Percentiles rank a stretch among this genome's conserved stretches.
Conservation (phyloP, 2,797 vertebrate genomes). For the Hippopotamyrus pictus region DNA sequence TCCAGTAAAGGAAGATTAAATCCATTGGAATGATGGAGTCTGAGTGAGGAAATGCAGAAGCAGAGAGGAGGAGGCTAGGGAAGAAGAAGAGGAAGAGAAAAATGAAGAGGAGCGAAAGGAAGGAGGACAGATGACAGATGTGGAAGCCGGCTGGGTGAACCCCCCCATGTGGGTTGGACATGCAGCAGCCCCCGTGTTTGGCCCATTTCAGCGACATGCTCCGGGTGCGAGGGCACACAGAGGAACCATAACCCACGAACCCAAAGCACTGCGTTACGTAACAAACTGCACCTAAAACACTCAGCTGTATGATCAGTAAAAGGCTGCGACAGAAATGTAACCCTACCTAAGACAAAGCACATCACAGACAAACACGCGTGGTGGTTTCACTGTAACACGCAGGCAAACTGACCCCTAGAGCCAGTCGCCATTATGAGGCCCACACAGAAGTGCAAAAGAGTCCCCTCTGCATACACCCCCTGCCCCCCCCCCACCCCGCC, state of each 20-base stretch:
- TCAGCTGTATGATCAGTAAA: background rate
- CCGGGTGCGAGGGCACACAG: background rate
- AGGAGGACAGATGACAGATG: background rate
- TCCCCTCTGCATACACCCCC: background rate
- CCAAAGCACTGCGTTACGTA: background rate
- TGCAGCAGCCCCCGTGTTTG: background rate
- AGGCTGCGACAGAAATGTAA: background rate
- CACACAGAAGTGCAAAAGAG: background rate
- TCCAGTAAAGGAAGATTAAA: background rate
- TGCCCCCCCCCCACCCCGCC: too few relatives aligned
- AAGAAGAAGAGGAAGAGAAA: conserved; percentile 20
- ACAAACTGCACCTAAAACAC: background rate
- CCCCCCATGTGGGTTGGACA: background rate
- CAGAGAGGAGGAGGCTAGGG: conserved; percentile 31
- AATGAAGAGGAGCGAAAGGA: background rate
- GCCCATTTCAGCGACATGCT: background rate
- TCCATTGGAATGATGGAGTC: background rate
- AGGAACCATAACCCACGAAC: background rate
- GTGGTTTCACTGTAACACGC: background rate
- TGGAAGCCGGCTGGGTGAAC: background rate
- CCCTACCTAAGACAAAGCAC: background rate
- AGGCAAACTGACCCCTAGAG: background rate
- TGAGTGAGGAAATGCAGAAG: background rate
- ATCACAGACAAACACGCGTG: background rate
- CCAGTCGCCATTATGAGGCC: background rate